Evolutionary conservation across 2,113 vertebrate genomes (phyloP), one percentile per base, ranked within the genome.

Genomic region (Zosterops japonicus): DNA sequence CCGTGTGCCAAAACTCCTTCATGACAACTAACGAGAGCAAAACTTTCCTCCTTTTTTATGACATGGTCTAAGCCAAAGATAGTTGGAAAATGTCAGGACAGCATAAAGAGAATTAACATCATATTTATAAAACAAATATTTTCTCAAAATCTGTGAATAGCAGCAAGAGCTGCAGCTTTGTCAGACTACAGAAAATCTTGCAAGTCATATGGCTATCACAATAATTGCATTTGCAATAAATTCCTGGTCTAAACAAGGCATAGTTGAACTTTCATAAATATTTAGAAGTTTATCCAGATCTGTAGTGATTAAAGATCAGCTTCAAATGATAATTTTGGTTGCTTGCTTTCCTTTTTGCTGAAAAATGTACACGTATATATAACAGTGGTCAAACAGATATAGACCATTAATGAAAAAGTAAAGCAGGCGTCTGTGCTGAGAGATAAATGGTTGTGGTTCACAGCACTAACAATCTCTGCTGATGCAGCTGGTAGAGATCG

Each of bases 371-470:
- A 35, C 0, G 3, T 67, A 74, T 71, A 23, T 71, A 4, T 71
- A 93, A 64, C 44, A 83, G 68, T 64, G 88, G 92, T 94, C 94
- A 96, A 94, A 90, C 65, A 90, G 56, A 86, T 83, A 78, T 4
- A 89, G 83, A 68, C 56, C 87, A 90, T 87, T 94, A 93, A 78
- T 81, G 90, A 57, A 89, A 90, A 96, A 90, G 64, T 90, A 89
- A 88, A 87, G 93, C 83, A 84, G 92, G 90, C 76, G 0, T 78
- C 85, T 97, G 85, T 89, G 85, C 95, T 96, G 96, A 88, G 94
- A 97, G 94, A 97, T 96, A 96, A 96, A 97, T 97, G 93, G 52
- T 87, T 95, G 92, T 92, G 94, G 90, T 97, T 97, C 96, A 78
- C 83, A 96, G 83, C 93, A 83, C 90, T 97, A 96, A 95, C 96